A percentile compares a stretch with the other conserved stretches of the same genome.
Conservation (phyloP, 2,797 vertebrate species). For the Peromyscus nudipes region DNA sequence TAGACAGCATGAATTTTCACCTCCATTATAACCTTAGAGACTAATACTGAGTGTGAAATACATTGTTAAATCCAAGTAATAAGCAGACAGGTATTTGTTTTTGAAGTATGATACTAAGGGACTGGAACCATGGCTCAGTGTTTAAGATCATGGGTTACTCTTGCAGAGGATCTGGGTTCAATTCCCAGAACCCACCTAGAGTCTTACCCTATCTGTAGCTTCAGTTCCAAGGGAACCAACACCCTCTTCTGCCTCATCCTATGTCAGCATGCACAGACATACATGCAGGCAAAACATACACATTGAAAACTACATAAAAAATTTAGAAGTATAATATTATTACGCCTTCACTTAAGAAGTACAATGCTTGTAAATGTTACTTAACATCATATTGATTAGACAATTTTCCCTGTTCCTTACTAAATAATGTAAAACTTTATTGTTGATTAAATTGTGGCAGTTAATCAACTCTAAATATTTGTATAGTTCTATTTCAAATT, state of each 20-base stretch:
- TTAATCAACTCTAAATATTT: background rate
- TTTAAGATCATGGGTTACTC: background rate
- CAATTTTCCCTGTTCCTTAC: background rate
- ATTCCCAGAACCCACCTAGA: too few species aligned
- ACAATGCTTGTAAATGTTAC: background rate
- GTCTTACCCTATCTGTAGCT: background rate
- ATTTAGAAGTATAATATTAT: background rate
- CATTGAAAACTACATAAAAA: background rate
- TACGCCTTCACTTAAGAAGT: background rate
- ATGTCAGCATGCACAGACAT: too few species aligned
- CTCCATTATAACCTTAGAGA: too few species aligned
- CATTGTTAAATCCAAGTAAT: too few species aligned
- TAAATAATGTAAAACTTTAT: background rate
- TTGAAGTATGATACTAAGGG: background rate
- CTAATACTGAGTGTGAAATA: too few species aligned
- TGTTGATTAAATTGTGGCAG: background rate
- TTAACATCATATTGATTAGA: slow-evolving; percentile 5
- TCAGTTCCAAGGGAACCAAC: background rate
- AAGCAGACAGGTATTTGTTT: background rate
- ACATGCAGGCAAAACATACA: too few species aligned
- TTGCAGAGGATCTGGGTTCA: background rate
- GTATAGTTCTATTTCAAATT: slow-evolving; percentile 21
- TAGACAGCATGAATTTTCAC: too few species aligned
- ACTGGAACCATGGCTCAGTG: background rate
- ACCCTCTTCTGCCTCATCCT: too few species aligned